These are phyloP conservation scores for Paraescarpia echinospica DNA, from an alignment of 1,140 invertebrate genomes.

Conservation along the genomic window DNA sequence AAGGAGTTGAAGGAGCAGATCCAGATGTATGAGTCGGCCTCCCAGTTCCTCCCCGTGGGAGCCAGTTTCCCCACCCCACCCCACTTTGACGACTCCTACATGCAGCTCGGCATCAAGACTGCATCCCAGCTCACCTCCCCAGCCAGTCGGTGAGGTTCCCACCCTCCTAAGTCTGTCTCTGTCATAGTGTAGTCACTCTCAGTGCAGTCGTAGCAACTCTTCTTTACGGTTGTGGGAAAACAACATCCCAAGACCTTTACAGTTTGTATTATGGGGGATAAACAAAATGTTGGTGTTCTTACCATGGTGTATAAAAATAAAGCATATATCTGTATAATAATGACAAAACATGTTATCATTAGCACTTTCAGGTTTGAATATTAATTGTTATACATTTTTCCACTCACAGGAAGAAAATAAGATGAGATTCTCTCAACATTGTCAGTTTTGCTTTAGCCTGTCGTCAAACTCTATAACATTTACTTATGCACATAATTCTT, in stretches of 20 bases:
- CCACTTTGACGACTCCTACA: constrained; percentile 46
- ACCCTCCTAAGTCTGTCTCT: background rate
- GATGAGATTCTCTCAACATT: too few species aligned
- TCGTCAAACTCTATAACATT: too few species aligned
- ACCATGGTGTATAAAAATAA: background rate
- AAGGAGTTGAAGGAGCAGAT: constrained; percentile 52
- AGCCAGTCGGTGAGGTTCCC: background rate
- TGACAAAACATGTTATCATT: too few species aligned
- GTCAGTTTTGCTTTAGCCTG: too few species aligned
- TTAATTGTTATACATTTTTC: too few species aligned
- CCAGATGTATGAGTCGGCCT: constrained; percentile 49
- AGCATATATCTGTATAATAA: background rate
- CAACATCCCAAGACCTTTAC: too few species aligned
- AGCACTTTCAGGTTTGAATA: too few species aligned
- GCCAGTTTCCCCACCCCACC: constrained; percentile 11
- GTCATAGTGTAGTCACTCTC: too few species aligned
- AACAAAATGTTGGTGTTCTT: constrained; percentile 15
- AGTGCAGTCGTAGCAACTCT: too few species aligned
- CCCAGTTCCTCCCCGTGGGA: constrained; percentile 32
- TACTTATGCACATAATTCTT: too few species aligned
- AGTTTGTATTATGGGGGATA: background rate
- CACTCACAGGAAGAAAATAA: too few species aligned
- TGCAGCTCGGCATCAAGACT: constrained; percentile 49
- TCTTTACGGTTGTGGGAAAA: too few species aligned
- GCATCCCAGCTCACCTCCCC: constrained; percentile 28